Conservation (phyloP, 2,888 invertebrate species). For the Oscheius sp. region DNA sequence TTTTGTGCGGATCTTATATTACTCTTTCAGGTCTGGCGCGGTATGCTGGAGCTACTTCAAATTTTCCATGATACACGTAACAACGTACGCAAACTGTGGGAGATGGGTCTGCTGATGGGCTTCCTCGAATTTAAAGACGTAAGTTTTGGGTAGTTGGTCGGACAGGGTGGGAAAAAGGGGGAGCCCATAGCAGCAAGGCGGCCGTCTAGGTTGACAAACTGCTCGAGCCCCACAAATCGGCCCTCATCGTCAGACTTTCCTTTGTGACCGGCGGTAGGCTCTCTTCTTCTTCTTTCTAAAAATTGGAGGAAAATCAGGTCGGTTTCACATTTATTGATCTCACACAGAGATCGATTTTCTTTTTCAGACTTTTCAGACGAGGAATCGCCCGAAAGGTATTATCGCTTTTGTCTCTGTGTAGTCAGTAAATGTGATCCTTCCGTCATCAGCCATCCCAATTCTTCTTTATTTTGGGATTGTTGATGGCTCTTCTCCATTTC, state of each 20-base stretch:
- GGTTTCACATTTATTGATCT: slow-evolving; percentile 17
- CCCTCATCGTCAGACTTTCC: slow-evolving; percentile 58
- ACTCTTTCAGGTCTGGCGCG: slow-evolving; percentile 58
- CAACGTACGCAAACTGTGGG: slow-evolving; percentile 63
- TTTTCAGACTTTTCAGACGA: background rate
- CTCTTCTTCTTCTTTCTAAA: background rate
- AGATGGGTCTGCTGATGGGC: slow-evolving; percentile 56
- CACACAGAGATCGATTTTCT: background rate
- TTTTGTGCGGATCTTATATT: too few species aligned
- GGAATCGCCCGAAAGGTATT: background rate
- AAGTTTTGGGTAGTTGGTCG: background rate
- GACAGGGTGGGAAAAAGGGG: too few species aligned
- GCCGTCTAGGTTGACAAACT: slow-evolving; percentile 47
- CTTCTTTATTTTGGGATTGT: background rate
- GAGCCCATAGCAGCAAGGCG: too few species aligned
- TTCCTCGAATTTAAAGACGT: slow-evolving; percentile 58
- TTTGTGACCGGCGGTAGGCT: slow-evolving; percentile 59
- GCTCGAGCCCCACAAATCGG: slow-evolving; percentile 53
- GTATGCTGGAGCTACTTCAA: slow-evolving; percentile 69
- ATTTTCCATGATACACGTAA: slow-evolving; percentile 64
- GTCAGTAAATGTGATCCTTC: slow-evolving; percentile 11
- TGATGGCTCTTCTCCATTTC: background rate
- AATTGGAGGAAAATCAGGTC: slow-evolving; percentile 11
- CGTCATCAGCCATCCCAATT: background rate
- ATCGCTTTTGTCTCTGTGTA: background rate